Evolutionary conservation across 2,113 vertebrate genomes (phyloP).

Genomic region (Marmota monax): DNA sequence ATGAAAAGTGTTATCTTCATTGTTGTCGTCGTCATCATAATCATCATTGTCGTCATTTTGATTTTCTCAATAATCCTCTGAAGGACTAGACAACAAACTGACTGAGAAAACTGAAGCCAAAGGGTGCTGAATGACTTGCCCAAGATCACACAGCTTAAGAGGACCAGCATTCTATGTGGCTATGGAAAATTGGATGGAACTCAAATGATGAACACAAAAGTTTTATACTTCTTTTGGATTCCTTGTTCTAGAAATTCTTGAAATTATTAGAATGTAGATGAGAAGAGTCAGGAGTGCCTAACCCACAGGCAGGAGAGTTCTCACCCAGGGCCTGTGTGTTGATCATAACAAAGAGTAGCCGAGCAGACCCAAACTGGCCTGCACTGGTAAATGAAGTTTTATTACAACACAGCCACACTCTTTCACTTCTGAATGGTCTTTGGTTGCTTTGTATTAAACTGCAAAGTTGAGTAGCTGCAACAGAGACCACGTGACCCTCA

Average conservation of each 20-base stretch:
- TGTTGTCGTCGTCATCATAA: neutral
- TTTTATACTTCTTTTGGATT: neutral
- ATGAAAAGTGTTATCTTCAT: neutral
- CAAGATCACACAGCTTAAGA: neutral
- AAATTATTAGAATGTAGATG: neutral
- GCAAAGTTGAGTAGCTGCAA: neutral
- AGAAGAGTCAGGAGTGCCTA: no score
- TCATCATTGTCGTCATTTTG: neutral
- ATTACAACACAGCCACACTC: neutral
- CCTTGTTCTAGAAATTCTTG: slow-evolving; percentile 26
- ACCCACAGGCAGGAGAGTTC: neutral
- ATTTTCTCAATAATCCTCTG: neutral
- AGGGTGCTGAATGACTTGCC: neutral
- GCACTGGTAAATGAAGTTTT: neutral
- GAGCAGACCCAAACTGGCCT: neutral
- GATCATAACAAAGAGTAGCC: neutral
- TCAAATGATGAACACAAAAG: neutral
- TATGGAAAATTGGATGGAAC: accelerated
- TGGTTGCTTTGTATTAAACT: neutral
- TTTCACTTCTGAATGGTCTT: neutral
- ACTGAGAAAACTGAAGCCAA: neutral
- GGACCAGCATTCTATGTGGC: neutral
- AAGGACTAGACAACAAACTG: neutral
- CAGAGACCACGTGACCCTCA: neutral
- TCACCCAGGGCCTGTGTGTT: neutral